Conservation (phyloP, 2,113 vertebrate genomes). For the Sinocyclocheilus anshuiensis region DNA sequence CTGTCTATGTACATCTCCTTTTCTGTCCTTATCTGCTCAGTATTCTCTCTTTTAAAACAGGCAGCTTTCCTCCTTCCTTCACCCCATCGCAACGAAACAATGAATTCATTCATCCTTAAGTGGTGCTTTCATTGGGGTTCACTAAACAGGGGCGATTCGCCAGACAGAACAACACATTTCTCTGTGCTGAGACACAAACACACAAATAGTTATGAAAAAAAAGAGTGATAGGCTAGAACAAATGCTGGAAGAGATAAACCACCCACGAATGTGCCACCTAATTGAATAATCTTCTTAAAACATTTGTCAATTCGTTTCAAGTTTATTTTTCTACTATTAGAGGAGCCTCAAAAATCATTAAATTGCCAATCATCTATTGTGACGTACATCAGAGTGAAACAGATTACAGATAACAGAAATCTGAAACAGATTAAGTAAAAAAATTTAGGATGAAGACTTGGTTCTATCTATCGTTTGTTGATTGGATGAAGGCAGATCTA, state of each 20-base stretch:
- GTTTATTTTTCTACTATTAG: neutral
- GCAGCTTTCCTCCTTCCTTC: conserved; percentile 38
- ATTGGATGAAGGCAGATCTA: neutral
- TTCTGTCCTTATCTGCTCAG: neutral
- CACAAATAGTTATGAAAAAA: conserved; percentile 11
- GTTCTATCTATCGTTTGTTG: neutral
- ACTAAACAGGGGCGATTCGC: conserved; percentile 26
- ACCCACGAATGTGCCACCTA: neutral
- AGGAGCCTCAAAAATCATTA: neutral
- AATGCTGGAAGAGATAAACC: neutral
- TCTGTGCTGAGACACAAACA: conserved; percentile 7
- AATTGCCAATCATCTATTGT: neutral
- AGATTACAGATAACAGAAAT: neutral
- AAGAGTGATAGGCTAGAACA: neutral
- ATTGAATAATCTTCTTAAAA: neutral
- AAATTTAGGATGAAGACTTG: neutral
- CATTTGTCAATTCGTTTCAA: neutral
- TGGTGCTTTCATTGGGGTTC: conserved; percentile 35
- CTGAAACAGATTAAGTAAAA: neutral
- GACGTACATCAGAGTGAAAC: neutral
- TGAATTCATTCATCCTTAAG: conserved; percentile 45
- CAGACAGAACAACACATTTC: conserved; percentile 24
- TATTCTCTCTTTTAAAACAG: conserved; percentile 16
- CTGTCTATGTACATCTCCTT: neutral
- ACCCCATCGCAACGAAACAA: conserved; percentile 48